Conservation (phyloP, 2,797 vertebrate genomes). For the Gymnopithys bicolor region DNA sequence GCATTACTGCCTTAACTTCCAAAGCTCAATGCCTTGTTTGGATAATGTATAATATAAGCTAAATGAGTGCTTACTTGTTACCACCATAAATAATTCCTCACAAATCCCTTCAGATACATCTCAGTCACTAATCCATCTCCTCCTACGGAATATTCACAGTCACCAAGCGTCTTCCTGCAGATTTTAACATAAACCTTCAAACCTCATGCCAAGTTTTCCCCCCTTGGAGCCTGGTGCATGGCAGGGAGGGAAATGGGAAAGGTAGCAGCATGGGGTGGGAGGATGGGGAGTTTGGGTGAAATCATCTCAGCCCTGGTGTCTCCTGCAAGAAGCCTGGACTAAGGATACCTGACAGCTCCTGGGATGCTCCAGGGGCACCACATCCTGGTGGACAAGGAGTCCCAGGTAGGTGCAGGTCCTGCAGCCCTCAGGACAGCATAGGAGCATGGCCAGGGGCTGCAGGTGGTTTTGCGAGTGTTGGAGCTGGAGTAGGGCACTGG, state of each 20-base stretch:
- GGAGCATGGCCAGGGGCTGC: neutral
- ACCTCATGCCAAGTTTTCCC: neutral
- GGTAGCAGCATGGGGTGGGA: accelerated
- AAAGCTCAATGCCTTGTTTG: conserved; percentile 72
- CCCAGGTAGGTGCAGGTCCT: neutral
- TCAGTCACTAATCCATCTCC: conserved; percentile 50
- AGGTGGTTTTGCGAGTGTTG: neutral
- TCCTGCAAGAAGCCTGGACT: neutral
- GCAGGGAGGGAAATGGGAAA: neutral
- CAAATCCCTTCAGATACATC: conserved; percentile 68
- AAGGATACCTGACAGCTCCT: neutral
- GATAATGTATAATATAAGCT: conserved; percentile 78
- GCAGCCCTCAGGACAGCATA: neutral
- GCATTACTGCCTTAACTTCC: conserved; percentile 78
- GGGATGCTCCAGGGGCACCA: neutral
- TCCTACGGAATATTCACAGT: conserved; percentile 38
- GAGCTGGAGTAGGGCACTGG: neutral
- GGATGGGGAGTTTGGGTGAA: neutral
- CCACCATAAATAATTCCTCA: conserved; percentile 77
- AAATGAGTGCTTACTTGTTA: conserved; percentile 78
- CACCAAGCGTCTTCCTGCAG: neutral
- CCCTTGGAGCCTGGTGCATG: neutral
- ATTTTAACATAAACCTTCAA: neutral
- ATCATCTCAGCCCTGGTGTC: accelerated
- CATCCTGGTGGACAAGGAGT: neutral